Percentiles rank a stretch among this genome's conserved stretches.
These are phyloP conservation scores for Philaethria dido DNA, from an alignment of 2,888 invertebrate species.

Conservation along the genomic window DNA sequence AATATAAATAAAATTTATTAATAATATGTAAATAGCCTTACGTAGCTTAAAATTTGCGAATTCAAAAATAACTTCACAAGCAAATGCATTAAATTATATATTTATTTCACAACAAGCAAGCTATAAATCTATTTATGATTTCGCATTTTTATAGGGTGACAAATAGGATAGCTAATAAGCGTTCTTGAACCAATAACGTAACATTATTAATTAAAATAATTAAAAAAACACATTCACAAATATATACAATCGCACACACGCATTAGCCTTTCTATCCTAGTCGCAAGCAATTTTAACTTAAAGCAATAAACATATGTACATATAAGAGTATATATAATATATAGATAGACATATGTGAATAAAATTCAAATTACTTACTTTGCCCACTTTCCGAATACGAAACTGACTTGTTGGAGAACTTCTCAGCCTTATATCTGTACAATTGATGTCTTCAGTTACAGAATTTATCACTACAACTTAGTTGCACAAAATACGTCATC, in stretches of 20 bases:
- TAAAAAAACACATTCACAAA: neutral
- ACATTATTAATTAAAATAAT: neutral
- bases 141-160: neutral
- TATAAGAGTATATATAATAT: neutral
- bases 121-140: too few relatives aligned
- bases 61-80: neutral
- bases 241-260: conserved; percentile 8
- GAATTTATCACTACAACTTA: neutral
- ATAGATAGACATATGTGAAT: neutral
- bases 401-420: neutral
- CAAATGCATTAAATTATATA: neutral
- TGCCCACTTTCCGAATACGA: neutral
- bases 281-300: neutral
- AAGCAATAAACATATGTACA: neutral
- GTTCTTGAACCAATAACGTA: neutral
- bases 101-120: too few relatives aligned
- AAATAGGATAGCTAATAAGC: neutral
- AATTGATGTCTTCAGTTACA: neutral
- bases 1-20: neutral
- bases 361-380: neutral
- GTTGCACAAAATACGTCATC: neutral
- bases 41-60: neutral
- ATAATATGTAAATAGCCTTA: too few relatives aligned
- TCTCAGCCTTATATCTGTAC: neutral
- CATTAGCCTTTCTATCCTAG: neutral